These are phyloP conservation scores for Heterotilapia buettikoferi DNA, from an alignment of 2,113 vertebrate genomes.

Conservation along the genomic window DNA sequence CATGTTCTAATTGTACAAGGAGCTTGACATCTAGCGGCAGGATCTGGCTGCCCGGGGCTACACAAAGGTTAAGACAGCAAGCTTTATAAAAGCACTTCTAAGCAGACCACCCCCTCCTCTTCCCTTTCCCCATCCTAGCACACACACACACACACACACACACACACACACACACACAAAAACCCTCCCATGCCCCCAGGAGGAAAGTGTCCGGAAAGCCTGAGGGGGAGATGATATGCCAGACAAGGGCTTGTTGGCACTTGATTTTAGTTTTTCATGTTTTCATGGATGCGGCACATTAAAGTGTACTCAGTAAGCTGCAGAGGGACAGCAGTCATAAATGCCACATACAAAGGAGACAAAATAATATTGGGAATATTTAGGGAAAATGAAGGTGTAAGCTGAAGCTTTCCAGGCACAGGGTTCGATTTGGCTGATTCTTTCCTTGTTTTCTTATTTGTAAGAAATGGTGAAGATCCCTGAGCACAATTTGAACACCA, in stretches of 20 bases:
- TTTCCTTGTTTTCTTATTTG: background rate
- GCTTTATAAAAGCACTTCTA: slow-evolving; percentile 82
- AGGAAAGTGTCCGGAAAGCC: slow-evolving; percentile 50
- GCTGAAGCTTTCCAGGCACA: background rate
- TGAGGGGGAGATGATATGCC: slow-evolving; percentile 59
- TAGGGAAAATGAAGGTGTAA: background rate
- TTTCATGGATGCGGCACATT: slow-evolving; percentile 43
- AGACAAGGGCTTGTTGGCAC: slow-evolving; percentile 64
- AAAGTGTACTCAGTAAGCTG: slow-evolving; percentile 19
- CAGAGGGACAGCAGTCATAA: slow-evolving; percentile 1
- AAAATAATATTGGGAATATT: background rate
- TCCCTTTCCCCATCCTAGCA: background rate
- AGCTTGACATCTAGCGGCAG: slow-evolving; percentile 88
- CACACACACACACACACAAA: background rate
- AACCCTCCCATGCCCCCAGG: background rate
- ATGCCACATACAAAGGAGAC: background rate
- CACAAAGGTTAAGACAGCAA: slow-evolving; percentile 96
- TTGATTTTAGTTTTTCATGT: slow-evolving; percentile 63
- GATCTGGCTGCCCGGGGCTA: slow-evolving; percentile 79
- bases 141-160: too few relatives aligned
- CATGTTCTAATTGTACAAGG: slow-evolving; percentile 92
- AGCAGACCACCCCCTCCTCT: slow-evolving; percentile 68
- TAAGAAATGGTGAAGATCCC: background rate
- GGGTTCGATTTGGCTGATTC: background rate
- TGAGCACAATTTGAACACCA: background rate